These are phyloP conservation scores for Cataglyphis albicans DNA, from an alignment of 2,888 invertebrate genomes.

Conservation along the genomic window DNA sequence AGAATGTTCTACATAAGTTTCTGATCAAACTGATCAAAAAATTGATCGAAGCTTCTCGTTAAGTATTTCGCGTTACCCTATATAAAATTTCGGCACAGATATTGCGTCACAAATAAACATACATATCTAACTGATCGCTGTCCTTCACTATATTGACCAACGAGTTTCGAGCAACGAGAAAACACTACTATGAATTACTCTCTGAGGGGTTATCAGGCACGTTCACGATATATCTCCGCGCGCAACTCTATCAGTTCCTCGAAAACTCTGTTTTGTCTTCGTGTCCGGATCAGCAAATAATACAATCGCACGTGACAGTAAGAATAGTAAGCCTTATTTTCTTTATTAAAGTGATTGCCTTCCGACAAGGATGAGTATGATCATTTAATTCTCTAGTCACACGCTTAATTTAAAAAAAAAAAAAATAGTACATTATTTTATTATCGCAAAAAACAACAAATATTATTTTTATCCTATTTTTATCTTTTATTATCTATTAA, in stretches of 20 bases:
- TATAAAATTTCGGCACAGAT: slow-evolving; percentile 1
- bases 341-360: background rate
- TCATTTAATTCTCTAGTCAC: background rate
- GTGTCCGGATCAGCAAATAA: slow-evolving; percentile 66
- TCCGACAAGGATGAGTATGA: background rate
- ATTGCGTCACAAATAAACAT: slow-evolving; percentile 6
- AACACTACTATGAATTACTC: slow-evolving; percentile 53
- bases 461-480: background rate
- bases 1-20: background rate
- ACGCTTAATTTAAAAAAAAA: background rate
- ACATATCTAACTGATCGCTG: slow-evolving; percentile 17
- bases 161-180: slow-evolving; percentile 25
- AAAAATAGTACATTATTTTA: background rate
- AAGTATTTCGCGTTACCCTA: background rate
- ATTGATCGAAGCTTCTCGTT: background rate
- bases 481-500: background rate
- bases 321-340: background rate
- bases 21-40: background rate
- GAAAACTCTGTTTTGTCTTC: slow-evolving; percentile 72
- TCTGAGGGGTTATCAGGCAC: slow-evolving; percentile 67
- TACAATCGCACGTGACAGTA: slow-evolving; percentile 59
- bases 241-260: slow-evolving; percentile 67
- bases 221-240: slow-evolving; percentile 63
- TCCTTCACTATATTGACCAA: slow-evolving; percentile 59
- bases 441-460: slow-evolving; percentile 5